Evolutionary conservation across 2,888 invertebrate genomes (phyloP).

Genomic region (Glaucopsyche alexis): DNA sequence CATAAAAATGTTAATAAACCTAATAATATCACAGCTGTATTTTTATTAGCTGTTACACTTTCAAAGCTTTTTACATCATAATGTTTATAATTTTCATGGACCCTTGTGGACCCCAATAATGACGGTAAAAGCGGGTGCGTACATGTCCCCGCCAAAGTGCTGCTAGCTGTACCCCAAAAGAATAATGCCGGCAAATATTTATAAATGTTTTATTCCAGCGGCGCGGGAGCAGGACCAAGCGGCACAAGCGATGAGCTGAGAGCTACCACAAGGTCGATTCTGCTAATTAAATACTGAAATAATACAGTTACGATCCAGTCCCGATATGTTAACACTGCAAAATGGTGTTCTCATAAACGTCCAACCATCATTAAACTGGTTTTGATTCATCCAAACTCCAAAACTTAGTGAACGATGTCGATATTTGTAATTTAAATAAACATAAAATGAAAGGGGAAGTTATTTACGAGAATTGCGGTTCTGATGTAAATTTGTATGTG

Average conservation of each 20-base stretch:
- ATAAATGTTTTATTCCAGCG: constrained; percentile 73
- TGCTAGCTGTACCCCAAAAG: constrained; percentile 45
- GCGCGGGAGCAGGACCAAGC: constrained; percentile 50
- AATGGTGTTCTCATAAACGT: too few species aligned
- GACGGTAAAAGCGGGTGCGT: constrained; percentile 30
- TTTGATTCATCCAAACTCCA: too few species aligned
- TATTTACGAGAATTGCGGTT: too few species aligned
- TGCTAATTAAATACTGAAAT: too few species aligned
- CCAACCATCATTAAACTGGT: too few species aligned
- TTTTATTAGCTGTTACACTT: constrained; percentile 15
- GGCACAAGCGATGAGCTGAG: constrained; percentile 35
- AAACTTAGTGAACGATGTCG: too few species aligned
- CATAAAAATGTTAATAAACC: neutral
- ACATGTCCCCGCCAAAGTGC: constrained; percentile 31
- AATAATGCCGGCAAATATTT: constrained; percentile 74
- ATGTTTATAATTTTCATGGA: constrained; percentile 27
- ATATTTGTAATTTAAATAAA: too few species aligned
- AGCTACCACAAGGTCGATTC: neutral
- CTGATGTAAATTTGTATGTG: too few species aligned
- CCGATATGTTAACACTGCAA: too few species aligned
- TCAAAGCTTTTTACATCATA: constrained; percentile 23
- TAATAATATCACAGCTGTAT: constrained; percentile 17
- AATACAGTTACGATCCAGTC: too few species aligned
- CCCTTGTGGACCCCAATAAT: constrained; percentile 22
- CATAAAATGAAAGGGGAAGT: too few species aligned